These are phyloP conservation scores for Sympetrum striolatum DNA, from an alignment of 2,888 invertebrate species.

Conservation along the genomic window DNA sequence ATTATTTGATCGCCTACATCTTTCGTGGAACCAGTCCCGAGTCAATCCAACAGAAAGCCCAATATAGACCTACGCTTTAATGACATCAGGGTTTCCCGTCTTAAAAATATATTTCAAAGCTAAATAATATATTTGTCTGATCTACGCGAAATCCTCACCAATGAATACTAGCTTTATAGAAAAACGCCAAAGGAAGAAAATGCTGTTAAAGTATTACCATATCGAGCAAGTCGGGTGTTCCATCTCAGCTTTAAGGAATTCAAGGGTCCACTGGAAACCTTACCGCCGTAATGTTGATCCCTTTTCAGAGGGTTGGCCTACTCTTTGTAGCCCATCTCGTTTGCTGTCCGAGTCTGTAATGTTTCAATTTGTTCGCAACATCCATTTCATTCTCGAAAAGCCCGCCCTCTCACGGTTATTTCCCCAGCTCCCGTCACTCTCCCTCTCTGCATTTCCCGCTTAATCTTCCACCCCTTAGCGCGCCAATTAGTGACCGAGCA, in stretches of 20 bases:
- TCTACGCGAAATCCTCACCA: too few relatives aligned
- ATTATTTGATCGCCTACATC: too few relatives aligned
- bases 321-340: not conserved
- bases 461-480: slow-evolving; percentile 19
- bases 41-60: too few relatives aligned
- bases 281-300: not conserved
- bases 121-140: too few relatives aligned
- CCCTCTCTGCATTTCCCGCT: not conserved
- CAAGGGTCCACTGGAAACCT: not conserved
- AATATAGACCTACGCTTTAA: too few relatives aligned
- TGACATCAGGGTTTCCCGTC: too few relatives aligned
- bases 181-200: too few relatives aligned
- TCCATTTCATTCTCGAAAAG: not conserved
- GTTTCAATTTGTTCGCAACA: slow-evolving; percentile 38
- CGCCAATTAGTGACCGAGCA: slow-evolving; percentile 8
- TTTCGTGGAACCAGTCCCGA: too few relatives aligned
- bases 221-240: not conserved
- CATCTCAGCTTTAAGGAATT: not conserved
- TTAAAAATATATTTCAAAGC: too few relatives aligned
- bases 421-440: not conserved
- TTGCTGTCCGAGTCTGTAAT: not conserved
- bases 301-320: not conserved
- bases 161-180: too few relatives aligned
- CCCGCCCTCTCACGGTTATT: not conserved
- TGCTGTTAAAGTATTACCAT: too few relatives aligned